Percentiles rank a stretch among this genome's conserved stretches.
These are phyloP conservation scores for Microtus agrestis DNA, from an alignment of 2,797 vertebrate genomes.

Conservation along the genomic window DNA sequence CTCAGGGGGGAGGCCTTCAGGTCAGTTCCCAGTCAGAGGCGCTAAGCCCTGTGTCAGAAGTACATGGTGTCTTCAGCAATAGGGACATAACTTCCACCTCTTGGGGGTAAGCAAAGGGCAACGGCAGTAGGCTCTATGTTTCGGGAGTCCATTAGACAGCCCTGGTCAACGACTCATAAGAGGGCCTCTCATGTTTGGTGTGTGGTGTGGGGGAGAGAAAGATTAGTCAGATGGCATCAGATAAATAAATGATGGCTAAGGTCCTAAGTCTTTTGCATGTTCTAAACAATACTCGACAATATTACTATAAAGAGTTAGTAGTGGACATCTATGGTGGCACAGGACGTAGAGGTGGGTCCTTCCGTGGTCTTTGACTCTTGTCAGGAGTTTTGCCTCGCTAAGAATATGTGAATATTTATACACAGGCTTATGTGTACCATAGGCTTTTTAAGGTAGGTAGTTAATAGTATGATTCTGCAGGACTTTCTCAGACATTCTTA, in stretches of 20 bases:
- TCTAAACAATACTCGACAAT: background rate
- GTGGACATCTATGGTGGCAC: background rate
- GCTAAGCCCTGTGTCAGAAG: background rate
- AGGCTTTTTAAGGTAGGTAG: background rate
- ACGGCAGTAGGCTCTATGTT: background rate
- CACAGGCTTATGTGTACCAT: background rate
- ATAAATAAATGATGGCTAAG: no score
- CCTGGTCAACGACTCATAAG: background rate
- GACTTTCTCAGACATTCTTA: background rate
- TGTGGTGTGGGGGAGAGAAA: background rate
- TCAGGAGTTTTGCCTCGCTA: background rate
- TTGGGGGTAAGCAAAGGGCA: background rate
- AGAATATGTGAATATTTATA: background rate
- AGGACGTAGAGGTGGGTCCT: background rate
- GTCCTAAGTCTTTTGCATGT: background rate
- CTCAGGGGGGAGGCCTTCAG: background rate
- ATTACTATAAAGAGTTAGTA: background rate
- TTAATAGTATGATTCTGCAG: background rate
- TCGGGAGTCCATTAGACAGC: background rate
- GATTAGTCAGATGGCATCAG: background rate
- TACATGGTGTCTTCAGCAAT: background rate
- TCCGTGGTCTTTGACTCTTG: background rate
- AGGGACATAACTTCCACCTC: no score
- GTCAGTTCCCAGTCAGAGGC: background rate
- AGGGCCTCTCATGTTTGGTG: background rate